A percentile compares a stretch with the other conserved stretches of the same genome.
phyloP scores from a whole-genome alignment of 1,140 invertebrate species.

The Melitaea cinxia region DNA sequence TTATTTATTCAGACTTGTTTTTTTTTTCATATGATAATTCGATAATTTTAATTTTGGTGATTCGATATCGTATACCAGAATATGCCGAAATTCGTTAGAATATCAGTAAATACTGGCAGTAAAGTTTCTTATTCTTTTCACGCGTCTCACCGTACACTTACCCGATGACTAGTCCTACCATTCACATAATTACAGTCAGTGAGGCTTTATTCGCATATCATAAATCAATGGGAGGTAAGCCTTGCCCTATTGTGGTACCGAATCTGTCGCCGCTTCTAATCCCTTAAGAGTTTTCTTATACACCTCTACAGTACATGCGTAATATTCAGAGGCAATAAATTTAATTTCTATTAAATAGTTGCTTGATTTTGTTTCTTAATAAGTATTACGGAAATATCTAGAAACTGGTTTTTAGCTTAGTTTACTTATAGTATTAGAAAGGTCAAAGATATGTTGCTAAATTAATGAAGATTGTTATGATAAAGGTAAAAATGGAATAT shows the following conservation, averaged over 20 bases:
- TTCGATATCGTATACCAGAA: too few species aligned
- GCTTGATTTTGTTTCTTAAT: too few species aligned
- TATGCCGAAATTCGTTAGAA: too few species aligned
- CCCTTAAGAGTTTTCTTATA: slow-evolving; percentile 70
- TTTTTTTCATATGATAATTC: too few species aligned
- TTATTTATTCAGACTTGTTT: too few species aligned
- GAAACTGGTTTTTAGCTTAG: too few species aligned
- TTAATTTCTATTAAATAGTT: neutral
- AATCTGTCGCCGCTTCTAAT: slow-evolving; percentile 73
- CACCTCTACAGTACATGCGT: slow-evolving; percentile 47
- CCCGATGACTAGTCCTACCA: slow-evolving; percentile 52
- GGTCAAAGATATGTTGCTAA: too few species aligned
- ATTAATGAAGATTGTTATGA: too few species aligned
- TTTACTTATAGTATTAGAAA: too few species aligned
- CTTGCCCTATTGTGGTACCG: slow-evolving; percentile 57
- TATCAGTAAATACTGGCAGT: neutral
- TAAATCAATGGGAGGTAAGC: slow-evolving; percentile 69
- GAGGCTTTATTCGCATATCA: slow-evolving; percentile 64
- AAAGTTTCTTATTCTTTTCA: neutral
- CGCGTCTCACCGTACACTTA: neutral
- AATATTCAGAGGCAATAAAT: slow-evolving; percentile 34
- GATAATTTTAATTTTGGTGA: too few species aligned
- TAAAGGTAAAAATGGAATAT: too few species aligned
- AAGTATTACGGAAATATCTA: too few species aligned
- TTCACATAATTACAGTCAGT: slow-evolving; percentile 48